These are phyloP conservation scores for Dicycla oo DNA, from an alignment of 2,888 invertebrate genomes.

Conservation along the genomic window DNA sequence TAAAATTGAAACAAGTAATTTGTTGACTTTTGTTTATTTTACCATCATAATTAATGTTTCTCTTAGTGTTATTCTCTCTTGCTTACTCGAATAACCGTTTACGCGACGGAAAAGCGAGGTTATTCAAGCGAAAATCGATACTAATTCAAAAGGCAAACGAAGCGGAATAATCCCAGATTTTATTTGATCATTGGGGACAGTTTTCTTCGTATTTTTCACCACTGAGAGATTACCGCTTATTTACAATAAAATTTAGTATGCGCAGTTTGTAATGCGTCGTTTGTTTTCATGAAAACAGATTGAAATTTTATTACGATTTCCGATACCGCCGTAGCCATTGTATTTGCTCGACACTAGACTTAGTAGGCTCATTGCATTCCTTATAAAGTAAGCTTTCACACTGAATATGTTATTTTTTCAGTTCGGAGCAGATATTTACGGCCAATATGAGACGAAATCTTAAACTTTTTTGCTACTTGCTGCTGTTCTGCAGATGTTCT, in stretches of 20 bases:
- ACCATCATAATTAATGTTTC: slow-evolving; percentile 21
- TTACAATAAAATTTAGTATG: background rate
- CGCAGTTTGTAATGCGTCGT: no score
- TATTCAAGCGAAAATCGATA: slow-evolving; percentile 15
- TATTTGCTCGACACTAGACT: no score
- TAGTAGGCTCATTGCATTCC: no score
- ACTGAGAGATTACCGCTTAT: background rate
- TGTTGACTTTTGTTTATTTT: slow-evolving; percentile 19
- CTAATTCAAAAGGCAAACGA: background rate
- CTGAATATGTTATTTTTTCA: no score
- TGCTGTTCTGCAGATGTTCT: no score
- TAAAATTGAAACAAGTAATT: slow-evolving; percentile 37
- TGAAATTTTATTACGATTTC: no score
- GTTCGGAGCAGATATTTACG: no score
- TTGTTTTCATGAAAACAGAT: no score
- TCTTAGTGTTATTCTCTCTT: slow-evolving; percentile 7
- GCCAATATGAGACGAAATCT: no score
- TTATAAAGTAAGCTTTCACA: no score
- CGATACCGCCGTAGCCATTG: no score
- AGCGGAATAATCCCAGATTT: slow-evolving; percentile 1
- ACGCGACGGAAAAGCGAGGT: background rate
- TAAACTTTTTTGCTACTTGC: no score
- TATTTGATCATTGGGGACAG: slow-evolving; percentile 4
- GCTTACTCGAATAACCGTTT: slow-evolving; percentile 21
- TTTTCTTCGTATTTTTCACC: slow-evolving; percentile 1